phyloP scores from a whole-genome alignment of 2,888 invertebrate genomes.

The Stenoptilia bipunctidactyla region DNA sequence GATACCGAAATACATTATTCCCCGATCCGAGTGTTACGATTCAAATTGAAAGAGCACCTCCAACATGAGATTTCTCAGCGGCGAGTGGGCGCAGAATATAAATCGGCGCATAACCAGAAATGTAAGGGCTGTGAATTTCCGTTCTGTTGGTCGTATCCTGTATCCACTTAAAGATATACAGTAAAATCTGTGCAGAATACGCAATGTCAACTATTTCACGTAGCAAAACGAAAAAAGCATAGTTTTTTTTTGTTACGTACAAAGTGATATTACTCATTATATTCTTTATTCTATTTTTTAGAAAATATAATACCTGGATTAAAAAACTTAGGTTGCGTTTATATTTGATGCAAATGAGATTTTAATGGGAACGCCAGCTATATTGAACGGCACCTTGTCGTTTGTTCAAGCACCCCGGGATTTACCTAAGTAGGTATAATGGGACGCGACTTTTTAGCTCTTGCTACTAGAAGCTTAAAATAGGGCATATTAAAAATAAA shows the following conservation, averaged over 20 bases:
- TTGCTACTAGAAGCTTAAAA: not conserved
- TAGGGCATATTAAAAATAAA: too few relatives aligned
- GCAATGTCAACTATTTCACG: not conserved
- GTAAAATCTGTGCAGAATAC: slow-evolving; percentile 2
- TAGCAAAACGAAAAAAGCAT: too few relatives aligned
- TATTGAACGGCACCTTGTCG: slow-evolving; percentile 26
- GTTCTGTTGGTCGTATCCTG: slow-evolving; percentile 13
- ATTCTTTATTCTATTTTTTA: too few relatives aligned
- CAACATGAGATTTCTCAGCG: slow-evolving; percentile 71
- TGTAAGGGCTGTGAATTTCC: slow-evolving; percentile 64
- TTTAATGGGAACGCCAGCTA: slow-evolving; percentile 34
- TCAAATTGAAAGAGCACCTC: slow-evolving; percentile 72
- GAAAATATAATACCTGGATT: too few relatives aligned
- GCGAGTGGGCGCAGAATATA: slow-evolving; percentile 70
- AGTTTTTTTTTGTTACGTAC: not conserved
- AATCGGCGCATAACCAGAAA: slow-evolving; percentile 69
- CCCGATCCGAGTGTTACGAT: slow-evolving; percentile 71
- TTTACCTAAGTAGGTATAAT: slow-evolving; percentile 22
- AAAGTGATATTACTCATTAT: slow-evolving; percentile 28
- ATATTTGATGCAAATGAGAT: slow-evolving; percentile 38
- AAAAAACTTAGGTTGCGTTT: too few relatives aligned
- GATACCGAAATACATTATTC: slow-evolving; percentile 71
- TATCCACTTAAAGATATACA: slow-evolving; percentile 20
- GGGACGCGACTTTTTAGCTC: slow-evolving; percentile 14
- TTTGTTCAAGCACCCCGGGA: slow-evolving; percentile 18